Percentiles rank a stretch among this genome's conserved stretches.
These are phyloP conservation scores for Gambusia holbrooki DNA, from an alignment of 2,113 vertebrate genomes.

Conservation along the genomic window DNA sequence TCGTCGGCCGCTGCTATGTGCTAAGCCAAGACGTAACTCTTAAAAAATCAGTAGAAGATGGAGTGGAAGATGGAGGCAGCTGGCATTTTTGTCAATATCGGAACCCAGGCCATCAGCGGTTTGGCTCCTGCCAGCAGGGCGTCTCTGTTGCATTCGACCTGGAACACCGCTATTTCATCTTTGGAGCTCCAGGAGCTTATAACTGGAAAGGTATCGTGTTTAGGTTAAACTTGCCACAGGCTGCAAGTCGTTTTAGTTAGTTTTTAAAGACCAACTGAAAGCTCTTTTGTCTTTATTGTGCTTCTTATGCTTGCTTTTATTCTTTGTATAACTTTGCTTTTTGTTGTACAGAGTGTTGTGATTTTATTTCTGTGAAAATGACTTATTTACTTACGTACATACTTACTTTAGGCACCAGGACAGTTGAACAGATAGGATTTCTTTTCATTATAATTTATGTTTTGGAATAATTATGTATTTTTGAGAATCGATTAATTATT, in stretches of 20 bases:
- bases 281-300: too few species aligned
- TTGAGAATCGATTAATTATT: too few species aligned
- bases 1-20: constrained; percentile 93
- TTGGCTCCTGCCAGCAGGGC: constrained; percentile 97
- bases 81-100: constrained; percentile 89
- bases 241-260: too few species aligned
- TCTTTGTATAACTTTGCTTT: too few species aligned
- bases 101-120: constrained; percentile 86
- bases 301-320: too few species aligned
- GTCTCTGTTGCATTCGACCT: constrained; percentile 92
- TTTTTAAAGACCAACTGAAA: too few species aligned
- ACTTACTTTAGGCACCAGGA: too few species aligned
- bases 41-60: constrained; percentile 75
- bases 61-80: constrained; percentile 81
- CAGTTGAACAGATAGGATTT: neutral
- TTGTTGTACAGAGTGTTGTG: too few species aligned
- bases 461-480: too few species aligned
- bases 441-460: too few species aligned
- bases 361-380: too few species aligned
- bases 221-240: neutral
- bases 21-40: constrained; percentile 88
- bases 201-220: constrained; percentile 93
- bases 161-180: constrained; percentile 91
- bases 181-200: constrained; percentile 94
- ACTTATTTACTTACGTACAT: too few species aligned